Evolutionary conservation across 2,797 vertebrate genomes (phyloP), one percentile per base, ranked within the genome.

Genomic region (Orientallactaga sibirica): DNA sequence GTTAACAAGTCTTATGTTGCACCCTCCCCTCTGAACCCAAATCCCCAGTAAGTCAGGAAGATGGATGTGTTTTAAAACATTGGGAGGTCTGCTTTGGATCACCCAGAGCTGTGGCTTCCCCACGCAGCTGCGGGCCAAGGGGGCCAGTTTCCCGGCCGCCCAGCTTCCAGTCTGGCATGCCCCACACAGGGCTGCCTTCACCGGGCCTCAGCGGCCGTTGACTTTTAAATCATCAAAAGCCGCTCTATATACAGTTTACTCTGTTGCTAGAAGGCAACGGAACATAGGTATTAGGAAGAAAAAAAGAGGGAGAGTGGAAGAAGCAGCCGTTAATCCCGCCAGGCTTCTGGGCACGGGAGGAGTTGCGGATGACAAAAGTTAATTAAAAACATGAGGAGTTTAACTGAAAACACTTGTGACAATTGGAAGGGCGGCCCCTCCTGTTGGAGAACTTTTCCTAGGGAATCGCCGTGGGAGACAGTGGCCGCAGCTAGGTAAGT

Each of bases 211-310:
- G 43, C 97, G 14, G 97, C 98, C 98, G 98, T 98, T 98, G 98
- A 98, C 98, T 98, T 98, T 98, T 98, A 98, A 98, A 98, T 98
- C 98, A 97, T 97, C 98, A 98, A 98, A 98, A 98, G 97, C 97
- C 41, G 97, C 98, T 98, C 96, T 97, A 83, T 96, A 96, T 96
- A 98, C 97, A 97, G 97, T 98, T 98, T 97, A 98, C 95, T 98
- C 95, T 97, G 93, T 97, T 98, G 97, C 97, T 96, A 61, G 96
- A 98, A 97, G 96, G 97, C 98, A 97, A 97, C 92, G 95, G 95
- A 98, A 98, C 97, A 94, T 98, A 98, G 98, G 98, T 98, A 98
- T 96, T 93, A 85, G 75, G 67, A 77, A 33, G n/a, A 7, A 43
- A 86, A 81, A 81, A 55, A 58, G 15, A 14, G 73, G 29, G 27